Evolutionary conservation across 2,888 invertebrate genomes (phyloP), one percentile per base, ranked within the genome.

Genomic region (Ennomos erosarius): DNA sequence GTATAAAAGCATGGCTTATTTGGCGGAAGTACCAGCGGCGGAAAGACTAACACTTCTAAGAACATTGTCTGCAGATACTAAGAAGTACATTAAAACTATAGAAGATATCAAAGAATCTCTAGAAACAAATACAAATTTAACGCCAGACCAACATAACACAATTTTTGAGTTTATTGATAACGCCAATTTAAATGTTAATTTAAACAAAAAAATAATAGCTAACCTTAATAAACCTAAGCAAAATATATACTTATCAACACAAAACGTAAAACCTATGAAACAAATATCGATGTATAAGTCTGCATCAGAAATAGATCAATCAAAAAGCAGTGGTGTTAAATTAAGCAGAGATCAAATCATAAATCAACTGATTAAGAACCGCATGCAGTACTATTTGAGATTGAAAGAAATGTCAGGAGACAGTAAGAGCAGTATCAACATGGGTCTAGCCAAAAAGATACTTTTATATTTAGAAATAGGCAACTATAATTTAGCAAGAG

Each of bases 341-440:
- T 38, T 88, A 33, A 76, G 79, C 0, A 83, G 83, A 71, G 78
- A 84, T 50, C 79, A 85, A 71, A 76, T 90, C n/a, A 63, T 89
- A 9, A 83, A 78, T 59, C 88, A 88, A 55, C 61, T 91, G 1
- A 89, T 91, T 8, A 84, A 71, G 61, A 90, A 88, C 62, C 82
- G 88, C 26, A 71, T 89, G 43, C 61, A 72, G 39, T 53, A 75
- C 2, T 90, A 82, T 56, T 62, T 89, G 12, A 78, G 73, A 60
- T 62, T 75, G 1, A 87, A 85, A 72, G 81, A 86, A 59, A 64
- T 68, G 0, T 69, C 69, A 49, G 71, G 38, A 9, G 70, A 81
- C 65, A 48, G 70, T 0, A 69, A 56, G 6, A 59, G 75, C 33
- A 83, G 87, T 64, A 63, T 85, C 0, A 84, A 78, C 58, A 85